These are phyloP conservation scores for Leptopilina boulardi DNA, from an alignment of 1,140 invertebrate genomes.

Conservation along the genomic window DNA sequence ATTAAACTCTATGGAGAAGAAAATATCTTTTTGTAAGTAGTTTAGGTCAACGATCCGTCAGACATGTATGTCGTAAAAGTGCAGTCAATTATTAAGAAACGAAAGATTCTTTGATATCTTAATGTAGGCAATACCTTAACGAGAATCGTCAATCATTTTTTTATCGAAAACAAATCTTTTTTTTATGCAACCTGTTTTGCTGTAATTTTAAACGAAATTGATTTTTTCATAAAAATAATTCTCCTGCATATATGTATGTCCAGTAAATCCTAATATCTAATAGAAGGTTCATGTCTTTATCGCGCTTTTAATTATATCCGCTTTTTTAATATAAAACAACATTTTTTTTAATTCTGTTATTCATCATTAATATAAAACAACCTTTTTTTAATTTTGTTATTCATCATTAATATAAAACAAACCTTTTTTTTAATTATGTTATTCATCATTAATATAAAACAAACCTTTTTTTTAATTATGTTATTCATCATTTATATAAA, in stretches of 20 bases:
- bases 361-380: too few relatives aligned
- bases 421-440: too few relatives aligned
- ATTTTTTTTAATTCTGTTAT: too few relatives aligned
- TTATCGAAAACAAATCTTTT: slow-evolving; percentile 33
- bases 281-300: not conserved
- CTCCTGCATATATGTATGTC: too few relatives aligned
- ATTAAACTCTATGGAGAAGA: not conserved
- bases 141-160: slow-evolving; percentile 21
- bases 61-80: not conserved
- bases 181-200: not conserved
- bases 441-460: too few relatives aligned
- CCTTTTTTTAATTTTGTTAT: too few relatives aligned
- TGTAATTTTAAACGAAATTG: not conserved
- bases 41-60: not conserved
- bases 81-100: not conserved
- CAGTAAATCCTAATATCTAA: not conserved
- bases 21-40: not conserved
- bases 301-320: too few relatives aligned
- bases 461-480: too few relatives aligned
- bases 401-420: too few relatives aligned
- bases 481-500: too few relatives aligned
- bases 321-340: too few relatives aligned
- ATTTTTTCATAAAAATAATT: slow-evolving; percentile 12
- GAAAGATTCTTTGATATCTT: slow-evolving; percentile 14
- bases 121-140: not conserved